Evolutionary conservation across 2,797 vertebrate species (phyloP), one percentile per base, ranked within the genome.

Genomic region (Chloroceryle amazona): DNA sequence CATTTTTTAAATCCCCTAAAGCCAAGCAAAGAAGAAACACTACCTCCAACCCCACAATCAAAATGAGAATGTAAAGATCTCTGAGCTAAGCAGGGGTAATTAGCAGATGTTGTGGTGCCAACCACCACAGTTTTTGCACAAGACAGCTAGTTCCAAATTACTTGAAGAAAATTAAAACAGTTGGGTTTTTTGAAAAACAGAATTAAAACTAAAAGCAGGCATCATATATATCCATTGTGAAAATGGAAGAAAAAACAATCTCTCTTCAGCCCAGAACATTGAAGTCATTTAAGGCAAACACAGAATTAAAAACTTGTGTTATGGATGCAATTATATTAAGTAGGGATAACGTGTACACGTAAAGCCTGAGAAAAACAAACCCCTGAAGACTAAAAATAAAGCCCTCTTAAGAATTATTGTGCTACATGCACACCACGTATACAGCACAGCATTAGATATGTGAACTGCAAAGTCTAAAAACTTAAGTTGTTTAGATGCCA

Each of bases 361-460:
- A 61, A 92, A 61, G 7, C 6, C 25, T 52, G 31, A 82, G 20
- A 72, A 68, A 37, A 82, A 3, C 25, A 78, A 63, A 73, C 47
- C 16, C 80, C 9, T 9, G 8, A 68, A 35, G 21, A 47, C 10
- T 39, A 90, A 63, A 79, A 57, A 37, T 7, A 51, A 57, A 72
- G 28, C 2, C 4, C 20, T 6, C 35, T n/a, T 41, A 75, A 26
- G 6, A 54, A 31, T 10, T 20, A 19, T 39, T 60, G 33, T 9
- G 41, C 13, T 61, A 6, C 3, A 29, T 9, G 26, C 10, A 55
- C 19, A 52, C 1, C 2, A 55, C 6, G 6, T 5, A 31, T 0
- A 49, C 2, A 76, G n/a, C 28, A 41, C 6, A 47, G 5, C 13
- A 29, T 23, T 41, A 60, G 2, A n/a, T 37, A 17, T 26, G 55